phyloP scores from a whole-genome alignment of 2,797 vertebrate species.

The Poeciliopsis infans region DNA sequence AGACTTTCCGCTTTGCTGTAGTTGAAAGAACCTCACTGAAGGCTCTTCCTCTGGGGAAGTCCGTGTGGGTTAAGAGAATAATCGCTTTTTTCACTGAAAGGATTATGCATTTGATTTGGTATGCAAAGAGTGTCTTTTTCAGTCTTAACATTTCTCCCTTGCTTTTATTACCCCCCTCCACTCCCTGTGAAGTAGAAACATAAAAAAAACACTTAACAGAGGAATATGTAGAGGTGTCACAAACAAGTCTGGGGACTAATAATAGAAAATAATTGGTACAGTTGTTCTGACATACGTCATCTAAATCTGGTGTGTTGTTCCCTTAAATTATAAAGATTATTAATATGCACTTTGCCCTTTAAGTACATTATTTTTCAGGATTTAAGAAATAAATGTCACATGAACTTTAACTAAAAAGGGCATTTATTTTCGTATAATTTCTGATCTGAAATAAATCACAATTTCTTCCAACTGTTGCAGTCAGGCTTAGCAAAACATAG shows the following conservation, averaged over 20 bases:
- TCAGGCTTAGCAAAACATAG: neutral
- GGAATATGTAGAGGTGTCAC: neutral
- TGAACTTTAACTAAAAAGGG: neutral
- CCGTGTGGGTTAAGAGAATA: slow-evolving; percentile 23
- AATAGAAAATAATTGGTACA: neutral
- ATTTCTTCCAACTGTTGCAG: neutral
- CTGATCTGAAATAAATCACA: neutral
- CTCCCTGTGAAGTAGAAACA: neutral
- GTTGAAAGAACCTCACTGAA: slow-evolving; percentile 56
- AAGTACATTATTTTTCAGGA: neutral
- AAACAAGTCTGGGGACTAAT: neutral
- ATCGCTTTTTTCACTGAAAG: slow-evolving; percentile 9
- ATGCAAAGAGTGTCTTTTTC: slow-evolving; percentile 12
- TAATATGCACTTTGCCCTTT: neutral
- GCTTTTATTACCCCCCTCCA: neutral
- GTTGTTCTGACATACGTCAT: neutral
- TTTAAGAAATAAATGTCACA: neutral
- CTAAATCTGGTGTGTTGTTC: neutral
- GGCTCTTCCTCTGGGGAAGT: slow-evolving; percentile 35
- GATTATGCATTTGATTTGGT: slow-evolving; percentile 17
- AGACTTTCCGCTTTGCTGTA: slow-evolving; percentile 45
- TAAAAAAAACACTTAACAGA: neutral
- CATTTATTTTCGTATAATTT: neutral
- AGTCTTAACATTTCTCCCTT: neutral
- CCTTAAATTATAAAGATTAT: neutral